Conservation (phyloP, 2,888 invertebrate genomes). For the Patella pellucida region DNA sequence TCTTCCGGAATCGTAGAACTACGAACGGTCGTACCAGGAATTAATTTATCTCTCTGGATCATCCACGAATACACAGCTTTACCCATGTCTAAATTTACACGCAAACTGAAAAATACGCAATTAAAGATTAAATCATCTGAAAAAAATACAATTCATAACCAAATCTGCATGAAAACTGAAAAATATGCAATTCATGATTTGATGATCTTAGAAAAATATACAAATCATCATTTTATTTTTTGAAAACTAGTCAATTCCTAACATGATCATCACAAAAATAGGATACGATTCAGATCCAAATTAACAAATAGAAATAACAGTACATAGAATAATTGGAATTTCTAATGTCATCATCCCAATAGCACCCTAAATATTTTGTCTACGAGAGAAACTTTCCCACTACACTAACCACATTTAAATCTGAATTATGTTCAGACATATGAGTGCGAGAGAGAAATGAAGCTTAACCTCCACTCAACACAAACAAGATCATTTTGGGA, state of each 20-base stretch:
- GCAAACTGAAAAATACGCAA: slow-evolving; percentile 81
- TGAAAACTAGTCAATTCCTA: no score
- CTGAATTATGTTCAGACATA: no score
- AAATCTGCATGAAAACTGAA: slow-evolving; percentile 94
- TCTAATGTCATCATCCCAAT: not conserved
- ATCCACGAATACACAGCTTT: slow-evolving; percentile 98
- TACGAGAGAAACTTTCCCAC: no score
- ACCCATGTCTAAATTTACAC: slow-evolving; percentile 99
- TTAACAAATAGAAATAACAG: not conserved
- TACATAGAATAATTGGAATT: not conserved
- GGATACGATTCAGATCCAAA: not conserved
- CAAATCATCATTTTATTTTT: no score
- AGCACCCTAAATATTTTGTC: no score
- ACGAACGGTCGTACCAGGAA: slow-evolving; percentile 93
- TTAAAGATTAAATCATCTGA: no score
- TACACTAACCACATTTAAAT: no score
- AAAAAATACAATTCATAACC: slow-evolving; percentile 84
- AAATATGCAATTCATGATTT: slow-evolving; percentile 79
- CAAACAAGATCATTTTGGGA: no score
- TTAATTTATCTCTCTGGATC: slow-evolving; percentile 92
- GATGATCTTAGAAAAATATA: not conserved
- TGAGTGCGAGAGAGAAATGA: no score
- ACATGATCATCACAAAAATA: no score
- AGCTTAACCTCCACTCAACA: no score
- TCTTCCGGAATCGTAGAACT: slow-evolving; percentile 99